Conservation (phyloP, 2,797 vertebrate species). For the Paguma larvata region DNA sequence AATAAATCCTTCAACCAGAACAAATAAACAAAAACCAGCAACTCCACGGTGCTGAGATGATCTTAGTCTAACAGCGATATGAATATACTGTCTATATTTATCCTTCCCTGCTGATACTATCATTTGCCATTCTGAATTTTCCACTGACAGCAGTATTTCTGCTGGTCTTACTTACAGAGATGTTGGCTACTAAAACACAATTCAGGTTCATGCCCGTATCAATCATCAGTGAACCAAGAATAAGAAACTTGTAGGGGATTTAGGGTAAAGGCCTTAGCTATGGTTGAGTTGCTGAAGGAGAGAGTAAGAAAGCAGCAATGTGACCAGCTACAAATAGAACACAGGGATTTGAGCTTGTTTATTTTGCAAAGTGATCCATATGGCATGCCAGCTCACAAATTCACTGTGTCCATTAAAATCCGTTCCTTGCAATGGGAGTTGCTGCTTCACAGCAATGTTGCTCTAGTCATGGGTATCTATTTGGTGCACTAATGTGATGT, state of each 20-base stretch:
- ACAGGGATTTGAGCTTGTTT: slow-evolving; percentile 33
- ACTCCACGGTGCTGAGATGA: slow-evolving; percentile 51
- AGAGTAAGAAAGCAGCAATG: slow-evolving; percentile 42
- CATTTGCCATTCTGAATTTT: slow-evolving; percentile 66
- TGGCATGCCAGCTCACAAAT: slow-evolving; percentile 16
- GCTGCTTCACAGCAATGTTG: not conserved
- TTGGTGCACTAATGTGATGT: not conserved
- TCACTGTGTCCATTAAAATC: slow-evolving; percentile 45
- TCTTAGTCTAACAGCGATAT: slow-evolving; percentile 56
- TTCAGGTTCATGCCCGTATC: slow-evolving; percentile 20
- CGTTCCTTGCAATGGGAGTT: not conserved
- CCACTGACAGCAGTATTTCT: slow-evolving; percentile 63
- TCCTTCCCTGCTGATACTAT: slow-evolving; percentile 57
- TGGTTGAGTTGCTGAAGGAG: not conserved
- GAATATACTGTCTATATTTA: slow-evolving; percentile 71
- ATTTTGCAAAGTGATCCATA: not conserved
- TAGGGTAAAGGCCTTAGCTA: not conserved
- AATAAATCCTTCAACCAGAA: slow-evolving; percentile 61
- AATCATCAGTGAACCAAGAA: slow-evolving; percentile 37
- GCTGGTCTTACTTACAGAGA: slow-evolving; percentile 58
- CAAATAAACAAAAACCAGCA: not conserved
- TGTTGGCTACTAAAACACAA: slow-evolving; percentile 60
- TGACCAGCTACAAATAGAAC: slow-evolving; percentile 31
- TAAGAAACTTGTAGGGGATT: slow-evolving; percentile 56
- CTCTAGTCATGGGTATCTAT: not conserved